Conservation (phyloP, 2,797 vertebrate genomes). For the Linurgus olivaceus region DNA sequence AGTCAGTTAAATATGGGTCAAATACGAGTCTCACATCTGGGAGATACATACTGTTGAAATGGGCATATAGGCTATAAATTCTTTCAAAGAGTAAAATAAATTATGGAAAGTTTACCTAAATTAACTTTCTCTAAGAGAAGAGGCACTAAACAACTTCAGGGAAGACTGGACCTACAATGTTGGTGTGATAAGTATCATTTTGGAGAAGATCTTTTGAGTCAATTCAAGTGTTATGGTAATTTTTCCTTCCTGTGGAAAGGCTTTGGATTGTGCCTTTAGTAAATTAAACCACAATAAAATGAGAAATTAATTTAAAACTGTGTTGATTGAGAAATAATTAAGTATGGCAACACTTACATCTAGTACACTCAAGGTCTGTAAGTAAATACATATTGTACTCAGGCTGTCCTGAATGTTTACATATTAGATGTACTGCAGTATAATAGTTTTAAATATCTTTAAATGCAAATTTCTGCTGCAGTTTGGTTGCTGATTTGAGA, state of each 20-base stretch:
- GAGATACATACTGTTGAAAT: not conserved
- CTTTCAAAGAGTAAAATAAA: not conserved
- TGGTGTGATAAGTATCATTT: not conserved
- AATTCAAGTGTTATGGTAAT: not conserved
- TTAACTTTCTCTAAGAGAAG: not conserved
- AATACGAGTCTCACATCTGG: accelerated
- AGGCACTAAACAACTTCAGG: not conserved
- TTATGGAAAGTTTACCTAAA: not conserved
- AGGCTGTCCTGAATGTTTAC: not conserved
- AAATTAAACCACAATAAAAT: not conserved
- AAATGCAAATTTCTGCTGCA: not conserved
- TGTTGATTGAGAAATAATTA: not conserved
- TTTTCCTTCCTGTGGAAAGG: not conserved
- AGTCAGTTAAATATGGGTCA: not conserved
- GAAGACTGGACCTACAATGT: not conserved
- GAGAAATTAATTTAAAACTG: not conserved
- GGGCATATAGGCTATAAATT: not conserved
- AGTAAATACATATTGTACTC: not conserved
- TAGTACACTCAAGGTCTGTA: not conserved
- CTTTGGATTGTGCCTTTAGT: not conserved
- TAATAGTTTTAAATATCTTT: not conserved
- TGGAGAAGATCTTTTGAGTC: not conserved
- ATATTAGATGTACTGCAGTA: not conserved
- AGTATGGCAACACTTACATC: not conserved
- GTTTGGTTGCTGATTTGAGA: not conserved